Conservation (phyloP, 2,888 invertebrate genomes). For the Synergus itoensis region DNA sequence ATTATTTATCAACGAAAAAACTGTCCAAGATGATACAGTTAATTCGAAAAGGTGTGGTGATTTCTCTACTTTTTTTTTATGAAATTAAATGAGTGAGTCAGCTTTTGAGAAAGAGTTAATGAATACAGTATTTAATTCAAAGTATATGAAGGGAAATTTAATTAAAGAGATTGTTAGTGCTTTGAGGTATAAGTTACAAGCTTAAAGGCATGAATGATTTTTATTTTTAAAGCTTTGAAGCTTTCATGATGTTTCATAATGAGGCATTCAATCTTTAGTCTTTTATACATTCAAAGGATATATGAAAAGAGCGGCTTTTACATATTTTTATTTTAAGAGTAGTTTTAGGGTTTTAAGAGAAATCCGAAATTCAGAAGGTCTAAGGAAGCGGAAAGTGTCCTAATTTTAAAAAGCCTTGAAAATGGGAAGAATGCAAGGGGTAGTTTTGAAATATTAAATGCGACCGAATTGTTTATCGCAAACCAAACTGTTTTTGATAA, state of each 20-base stretch:
- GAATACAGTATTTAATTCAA: background rate
- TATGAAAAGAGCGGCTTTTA: background rate
- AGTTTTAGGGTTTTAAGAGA: too few species aligned
- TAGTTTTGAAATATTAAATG: too few species aligned
- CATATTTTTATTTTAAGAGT: too few species aligned
- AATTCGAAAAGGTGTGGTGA: background rate
- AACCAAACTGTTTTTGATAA: background rate
- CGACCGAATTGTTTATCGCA: too few species aligned
- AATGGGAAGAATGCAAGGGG: too few species aligned
- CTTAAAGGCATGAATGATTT: background rate
- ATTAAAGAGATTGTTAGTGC: slow-evolving; percentile 11
- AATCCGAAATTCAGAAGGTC: too few species aligned
- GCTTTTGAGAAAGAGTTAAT: background rate
- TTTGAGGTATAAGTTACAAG: background rate
- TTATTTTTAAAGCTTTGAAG: slow-evolving; percentile 6
- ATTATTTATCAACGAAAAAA: background rate
- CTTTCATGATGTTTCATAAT: background rate
- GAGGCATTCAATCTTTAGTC: background rate
- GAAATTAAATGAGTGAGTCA: slow-evolving; percentile 2
- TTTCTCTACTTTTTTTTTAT: background rate
- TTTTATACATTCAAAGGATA: background rate
- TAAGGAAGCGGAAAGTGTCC: too few species aligned
- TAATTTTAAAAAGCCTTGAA: too few species aligned
- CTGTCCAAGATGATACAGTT: background rate
- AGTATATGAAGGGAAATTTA: background rate